Evolutionary conservation across 2,113 vertebrate species (phyloP).

Genomic region (Nannospalax galili): DNA sequence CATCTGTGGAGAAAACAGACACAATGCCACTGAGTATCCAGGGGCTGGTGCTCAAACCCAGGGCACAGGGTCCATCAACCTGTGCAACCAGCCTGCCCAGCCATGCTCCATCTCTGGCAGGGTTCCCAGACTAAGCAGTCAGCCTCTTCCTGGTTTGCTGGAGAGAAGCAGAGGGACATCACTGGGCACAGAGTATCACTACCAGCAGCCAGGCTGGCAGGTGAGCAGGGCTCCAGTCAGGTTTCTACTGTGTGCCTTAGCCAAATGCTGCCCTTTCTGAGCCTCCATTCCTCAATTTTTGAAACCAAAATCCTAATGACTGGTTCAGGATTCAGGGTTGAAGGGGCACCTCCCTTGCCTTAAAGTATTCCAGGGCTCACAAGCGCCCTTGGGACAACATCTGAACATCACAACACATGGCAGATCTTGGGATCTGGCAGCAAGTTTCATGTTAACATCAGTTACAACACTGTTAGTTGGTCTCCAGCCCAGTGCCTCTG

Average conservation of each 20-base stretch:
- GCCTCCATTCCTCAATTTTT: background rate
- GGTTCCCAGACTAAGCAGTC: background rate
- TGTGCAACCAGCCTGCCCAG: background rate
- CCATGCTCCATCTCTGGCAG: background rate
- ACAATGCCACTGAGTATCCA: background rate
- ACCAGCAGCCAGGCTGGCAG: background rate
- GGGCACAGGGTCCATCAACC: background rate
- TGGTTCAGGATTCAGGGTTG: background rate
- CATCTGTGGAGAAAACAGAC: conserved; percentile 86
- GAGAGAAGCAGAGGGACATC: background rate
- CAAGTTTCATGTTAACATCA: background rate
- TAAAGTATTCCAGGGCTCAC: background rate
- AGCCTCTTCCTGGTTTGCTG: background rate
- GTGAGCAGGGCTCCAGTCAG: background rate
- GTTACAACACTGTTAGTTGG: background rate
- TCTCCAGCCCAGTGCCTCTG: background rate
- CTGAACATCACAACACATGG: background rate
- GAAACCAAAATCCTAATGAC: background rate
- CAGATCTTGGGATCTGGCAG: background rate
- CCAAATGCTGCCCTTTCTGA: background rate
- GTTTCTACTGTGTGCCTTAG: background rate
- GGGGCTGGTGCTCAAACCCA: background rate
- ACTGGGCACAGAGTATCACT: fast-evolving
- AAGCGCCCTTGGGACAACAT: background rate
- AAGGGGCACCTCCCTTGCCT: background rate